Base-by-base conservation (phyloP, 37 sponge, comb jelly and placozoan genomes). In the Cliona cf. orientalis region DNA sequence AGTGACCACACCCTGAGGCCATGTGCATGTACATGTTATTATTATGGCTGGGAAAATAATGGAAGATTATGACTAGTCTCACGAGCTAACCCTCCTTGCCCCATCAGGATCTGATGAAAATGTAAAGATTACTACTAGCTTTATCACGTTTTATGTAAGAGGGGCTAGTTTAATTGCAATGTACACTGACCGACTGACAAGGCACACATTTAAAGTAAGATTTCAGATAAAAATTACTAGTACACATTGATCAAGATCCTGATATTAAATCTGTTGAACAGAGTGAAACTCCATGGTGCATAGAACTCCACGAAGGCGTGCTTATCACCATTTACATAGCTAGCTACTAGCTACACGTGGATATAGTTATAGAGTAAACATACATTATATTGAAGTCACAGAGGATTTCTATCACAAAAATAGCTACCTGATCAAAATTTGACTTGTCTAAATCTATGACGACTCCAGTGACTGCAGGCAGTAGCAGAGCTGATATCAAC, bases 381-480 rank as follows among this genome's bases (percentile, higher is more conserved):
- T n/a, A n/a, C n/a, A n/a, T n/a, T n/a, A n/a, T n/a, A n/a, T n/a
- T n/a, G n/a, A n/a, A n/a, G n/a, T n/a, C n/a, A n/a, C n/a, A n/a
- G n/a, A n/a, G n/a, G n/a, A n/a, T n/a, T n/a, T n/a, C n/a, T n/a
- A n/a, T n/a, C n/a, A n/a, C n/a, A n/a, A n/a, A n/a, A n/a, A n/a
- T n/a, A n/a, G n/a, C n/a, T 80, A 96, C 97, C 91, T 97, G 89
- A 60, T 97, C 98, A 57, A 97, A 97, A 60, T 95, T 97, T 29
- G 26, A 46, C 44, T 58, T 82, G 45, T 78, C 73, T 29, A 97
- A 88, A 36, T 92, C 87, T 46, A 95, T 38, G 0, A 97, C 98
- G 3, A 35, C 63, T 34, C 69, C 76, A n/a, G n/a, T n/a, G 3
- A 44, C 2, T 23, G 71, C 55, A 3, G 80, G 43, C 57, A 79